Evolutionary conservation across 1,140 invertebrate genomes (phyloP).

Genomic region (Ylistrum balloti): DNA sequence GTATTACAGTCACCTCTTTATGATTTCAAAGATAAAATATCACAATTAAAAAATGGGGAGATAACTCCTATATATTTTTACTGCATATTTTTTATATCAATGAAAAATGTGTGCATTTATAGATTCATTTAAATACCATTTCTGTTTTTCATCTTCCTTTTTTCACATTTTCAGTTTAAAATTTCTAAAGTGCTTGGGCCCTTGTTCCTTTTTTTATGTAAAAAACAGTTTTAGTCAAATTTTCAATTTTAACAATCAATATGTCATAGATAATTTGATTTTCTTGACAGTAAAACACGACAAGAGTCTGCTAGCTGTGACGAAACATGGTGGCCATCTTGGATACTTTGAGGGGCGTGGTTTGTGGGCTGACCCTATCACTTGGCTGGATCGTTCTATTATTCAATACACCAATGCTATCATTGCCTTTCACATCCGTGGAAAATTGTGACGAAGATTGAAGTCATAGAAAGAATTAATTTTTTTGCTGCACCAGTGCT

Average conservation of each 20-base stretch:
- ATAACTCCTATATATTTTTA: no score
- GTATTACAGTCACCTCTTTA: no score
- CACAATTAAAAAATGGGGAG: no score
- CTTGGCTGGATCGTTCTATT: slow-evolving; percentile 93
- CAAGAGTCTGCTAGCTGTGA: slow-evolving; percentile 89
- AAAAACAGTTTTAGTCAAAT: no score
- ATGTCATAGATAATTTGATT: not conserved
- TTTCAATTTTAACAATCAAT: not conserved
- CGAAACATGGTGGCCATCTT: slow-evolving; percentile 95
- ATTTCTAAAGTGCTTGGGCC: no score
- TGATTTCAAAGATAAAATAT: no score
- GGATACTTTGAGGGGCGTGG: slow-evolving; percentile 91
- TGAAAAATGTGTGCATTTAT: no score
- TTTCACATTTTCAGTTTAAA: no score
- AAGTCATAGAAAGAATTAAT: not conserved
- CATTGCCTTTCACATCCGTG: slow-evolving; percentile 47
- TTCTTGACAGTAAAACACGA: slow-evolving; percentile 86
- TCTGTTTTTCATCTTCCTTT: no score
- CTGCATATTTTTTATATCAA: no score
- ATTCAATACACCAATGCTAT: slow-evolving; percentile 84
- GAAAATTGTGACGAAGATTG: not conserved
- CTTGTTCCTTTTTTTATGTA: no score
- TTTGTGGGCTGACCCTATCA: slow-evolving; percentile 89
- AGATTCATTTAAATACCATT: no score
- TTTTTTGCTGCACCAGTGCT: not conserved